Percentiles rank a stretch among this genome's conserved stretches.
These are phyloP conservation scores for Apomyelois bistriatella DNA, from an alignment of 2,888 invertebrate species.

Conservation along the genomic window DNA sequence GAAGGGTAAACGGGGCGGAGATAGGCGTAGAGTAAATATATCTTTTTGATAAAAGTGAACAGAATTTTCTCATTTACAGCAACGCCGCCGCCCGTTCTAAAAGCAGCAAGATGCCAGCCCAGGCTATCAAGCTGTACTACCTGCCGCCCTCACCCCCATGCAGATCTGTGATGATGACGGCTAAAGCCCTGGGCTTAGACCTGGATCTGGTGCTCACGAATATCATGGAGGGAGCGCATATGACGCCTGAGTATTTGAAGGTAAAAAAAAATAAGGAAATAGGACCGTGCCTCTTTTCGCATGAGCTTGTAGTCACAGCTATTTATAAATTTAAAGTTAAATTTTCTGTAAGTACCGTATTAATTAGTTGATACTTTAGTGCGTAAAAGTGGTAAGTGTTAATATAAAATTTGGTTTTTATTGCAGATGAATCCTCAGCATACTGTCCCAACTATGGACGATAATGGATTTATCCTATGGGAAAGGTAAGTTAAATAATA, in stretches of 20 bases:
- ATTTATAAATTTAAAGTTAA: too few species aligned
- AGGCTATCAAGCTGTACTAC: constrained; percentile 82
- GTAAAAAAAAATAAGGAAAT: constrained; percentile 55
- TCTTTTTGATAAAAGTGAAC: neutral
- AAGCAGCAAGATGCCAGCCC: constrained; percentile 55
- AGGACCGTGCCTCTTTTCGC: too few species aligned
- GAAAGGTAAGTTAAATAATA: constrained; percentile 77
- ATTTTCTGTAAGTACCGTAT: too few species aligned
- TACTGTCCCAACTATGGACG: constrained; percentile 85
- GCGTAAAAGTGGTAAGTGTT: too few species aligned
- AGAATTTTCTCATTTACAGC: constrained; percentile 31
- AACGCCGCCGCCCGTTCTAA: constrained; percentile 69
- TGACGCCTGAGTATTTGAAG: constrained; percentile 83
- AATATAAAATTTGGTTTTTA: constrained; percentile 10
- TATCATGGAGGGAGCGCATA: constrained; percentile 79
- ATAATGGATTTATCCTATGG: constrained; percentile 84
- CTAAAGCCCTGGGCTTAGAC: constrained; percentile 81
- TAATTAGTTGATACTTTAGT: too few species aligned
- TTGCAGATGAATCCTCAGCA: constrained; percentile 86
- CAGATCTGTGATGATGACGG: constrained; percentile 81
- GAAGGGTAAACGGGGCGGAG: too few species aligned
- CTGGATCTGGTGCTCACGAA: constrained; percentile 81
- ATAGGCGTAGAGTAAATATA: neutral
- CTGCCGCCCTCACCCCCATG: constrained; percentile 82
- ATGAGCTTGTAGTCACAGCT: too few species aligned